These are phyloP conservation scores for Indicator indicator DNA, from an alignment of 2,113 vertebrate species.

Conservation along the genomic window DNA sequence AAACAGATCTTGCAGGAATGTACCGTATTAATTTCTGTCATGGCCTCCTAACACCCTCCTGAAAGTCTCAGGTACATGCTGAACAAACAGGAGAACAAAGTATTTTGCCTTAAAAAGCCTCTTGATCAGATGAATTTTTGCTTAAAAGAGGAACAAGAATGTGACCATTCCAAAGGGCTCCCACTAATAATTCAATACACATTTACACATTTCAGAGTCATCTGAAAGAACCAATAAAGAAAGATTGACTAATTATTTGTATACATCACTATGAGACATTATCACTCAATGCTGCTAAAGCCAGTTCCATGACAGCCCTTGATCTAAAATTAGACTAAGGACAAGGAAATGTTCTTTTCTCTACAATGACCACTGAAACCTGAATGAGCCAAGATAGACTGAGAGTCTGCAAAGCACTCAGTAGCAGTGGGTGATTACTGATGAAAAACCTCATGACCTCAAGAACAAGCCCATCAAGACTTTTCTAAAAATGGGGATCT, in stretches of 20 bases:
- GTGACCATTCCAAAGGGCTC: constrained; percentile 17
- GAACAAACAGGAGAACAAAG: background rate
- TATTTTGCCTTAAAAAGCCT: background rate
- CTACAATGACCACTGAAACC: constrained; percentile 1
- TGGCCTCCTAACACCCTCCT: background rate
- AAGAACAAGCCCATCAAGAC: background rate
- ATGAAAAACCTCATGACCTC: background rate
- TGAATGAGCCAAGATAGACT: background rate
- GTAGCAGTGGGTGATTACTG: background rate
- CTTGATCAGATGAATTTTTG: background rate
- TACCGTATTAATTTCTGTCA: background rate
- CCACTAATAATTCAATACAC: background rate
- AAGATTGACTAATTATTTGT: constrained; percentile 45
- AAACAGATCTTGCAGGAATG: background rate
- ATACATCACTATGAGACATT: background rate
- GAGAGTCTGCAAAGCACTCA: background rate
- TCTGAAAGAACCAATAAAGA: constrained; percentile 44
- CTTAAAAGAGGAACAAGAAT: background rate
- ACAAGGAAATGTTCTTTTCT: constrained; percentile 40
- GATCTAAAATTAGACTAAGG: constrained; percentile 59
- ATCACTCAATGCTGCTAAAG: constrained; percentile 17
- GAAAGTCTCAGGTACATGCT: background rate
- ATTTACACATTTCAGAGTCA: constrained; percentile 16
- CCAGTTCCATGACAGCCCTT: constrained; percentile 41
- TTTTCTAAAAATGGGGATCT: background rate